A percentile compares a stretch with the other conserved stretches of the same genome.
These are phyloP conservation scores for Apotomis turbidana DNA, from an alignment of 2,888 invertebrate genomes.

Conservation along the genomic window DNA sequence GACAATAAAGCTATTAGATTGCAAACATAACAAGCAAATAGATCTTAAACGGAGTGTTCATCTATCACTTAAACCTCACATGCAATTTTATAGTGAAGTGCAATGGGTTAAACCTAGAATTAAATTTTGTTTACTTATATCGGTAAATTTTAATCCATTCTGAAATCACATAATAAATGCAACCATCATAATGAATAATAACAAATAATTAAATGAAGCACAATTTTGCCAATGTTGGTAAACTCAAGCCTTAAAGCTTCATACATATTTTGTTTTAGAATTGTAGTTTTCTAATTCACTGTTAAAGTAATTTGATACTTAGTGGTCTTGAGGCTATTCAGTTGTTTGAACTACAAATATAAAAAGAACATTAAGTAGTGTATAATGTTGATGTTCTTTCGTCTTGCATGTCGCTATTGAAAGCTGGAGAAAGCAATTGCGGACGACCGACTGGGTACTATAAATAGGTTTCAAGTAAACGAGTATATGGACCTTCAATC, in stretches of 20 bases:
- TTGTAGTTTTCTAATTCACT: background rate
- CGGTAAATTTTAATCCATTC: no score
- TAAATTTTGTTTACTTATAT: no score
- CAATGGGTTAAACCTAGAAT: no score
- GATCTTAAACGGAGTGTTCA: no score
- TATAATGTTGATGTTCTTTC: conserved; percentile 15
- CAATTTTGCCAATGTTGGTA: conserved; percentile 6
- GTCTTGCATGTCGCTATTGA: conserved; percentile 10
- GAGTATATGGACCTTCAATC: background rate
- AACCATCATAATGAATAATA: background rate
- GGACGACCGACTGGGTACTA: background rate
- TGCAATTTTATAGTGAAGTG: no score
- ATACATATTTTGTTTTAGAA: background rate
- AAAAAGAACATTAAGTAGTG: conserved; percentile 4
- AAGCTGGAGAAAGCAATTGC: conserved; percentile 34
- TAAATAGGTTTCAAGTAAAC: conserved; percentile 5
- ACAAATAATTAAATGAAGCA: background rate
- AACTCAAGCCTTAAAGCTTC: conserved; percentile 13
- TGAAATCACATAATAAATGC: background rate
- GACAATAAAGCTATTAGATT: no score
- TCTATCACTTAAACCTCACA: no score
- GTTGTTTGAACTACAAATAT: background rate
- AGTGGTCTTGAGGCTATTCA: background rate
- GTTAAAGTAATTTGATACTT: background rate
- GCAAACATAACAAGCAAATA: no score